Conservation (phyloP, 1,140 invertebrate species). For the Daktulosphaira vitifoliae region DNA sequence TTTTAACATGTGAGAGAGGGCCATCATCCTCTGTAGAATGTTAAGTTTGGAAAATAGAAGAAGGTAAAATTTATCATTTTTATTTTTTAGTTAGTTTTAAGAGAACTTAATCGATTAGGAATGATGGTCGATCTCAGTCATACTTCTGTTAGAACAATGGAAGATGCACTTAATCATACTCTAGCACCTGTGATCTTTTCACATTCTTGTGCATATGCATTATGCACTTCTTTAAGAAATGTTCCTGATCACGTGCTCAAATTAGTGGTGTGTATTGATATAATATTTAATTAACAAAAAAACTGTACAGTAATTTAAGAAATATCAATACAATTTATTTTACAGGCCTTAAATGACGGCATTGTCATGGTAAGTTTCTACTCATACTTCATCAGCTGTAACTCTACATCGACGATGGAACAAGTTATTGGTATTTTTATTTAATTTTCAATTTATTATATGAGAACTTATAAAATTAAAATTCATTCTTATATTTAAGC, state of each 20-base stretch:
- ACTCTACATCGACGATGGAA: slow-evolving; percentile 56
- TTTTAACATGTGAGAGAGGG: too few relatives aligned
- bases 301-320: too few relatives aligned
- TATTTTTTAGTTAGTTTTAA: slow-evolving; percentile 60
- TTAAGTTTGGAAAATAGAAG: too few relatives aligned
- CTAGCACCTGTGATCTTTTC: slow-evolving; percentile 81
- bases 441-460: slow-evolving; percentile 37
- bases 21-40: too few relatives aligned
- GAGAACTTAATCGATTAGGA: slow-evolving; percentile 79
- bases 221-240: slow-evolving; percentile 78
- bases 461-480: slow-evolving; percentile 68
- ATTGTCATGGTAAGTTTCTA: slow-evolving; percentile 88
- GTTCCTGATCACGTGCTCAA: slow-evolving; percentile 74
- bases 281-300: neutral
- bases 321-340: slow-evolving; percentile 35
- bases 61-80: too few relatives aligned
- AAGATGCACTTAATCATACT: slow-evolving; percentile 62
- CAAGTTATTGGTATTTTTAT: slow-evolving; percentile 61
- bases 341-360: slow-evolving; percentile 67
- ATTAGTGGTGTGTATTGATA: slow-evolving; percentile 55
- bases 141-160: slow-evolving; percentile 69
- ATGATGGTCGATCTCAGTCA: slow-evolving; percentile 87
- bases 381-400: slow-evolving; percentile 72
- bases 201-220: slow-evolving; percentile 72
- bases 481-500: slow-evolving; percentile 49